Evolutionary conservation across 2,888 invertebrate species (phyloP), one percentile per base, ranked within the genome.

Genomic region (Electrophaes corylata): DNA sequence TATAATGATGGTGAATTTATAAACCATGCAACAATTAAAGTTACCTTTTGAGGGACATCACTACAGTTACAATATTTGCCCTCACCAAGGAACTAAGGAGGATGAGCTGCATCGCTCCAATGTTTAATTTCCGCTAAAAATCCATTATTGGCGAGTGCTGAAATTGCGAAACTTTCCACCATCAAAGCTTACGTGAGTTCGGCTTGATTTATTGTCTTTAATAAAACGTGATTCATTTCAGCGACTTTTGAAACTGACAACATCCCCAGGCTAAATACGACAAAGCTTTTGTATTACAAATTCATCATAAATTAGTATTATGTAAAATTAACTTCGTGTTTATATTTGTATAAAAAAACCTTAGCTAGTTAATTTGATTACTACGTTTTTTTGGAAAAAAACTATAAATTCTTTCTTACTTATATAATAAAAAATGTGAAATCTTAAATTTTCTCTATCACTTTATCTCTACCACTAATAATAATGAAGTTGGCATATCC

Each of bases 91-190:
- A 51, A 48, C 52, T 46, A 20, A 20, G 10, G 6, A 45, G 53
- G 44, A 40, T 41, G 49, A 54, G 46, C 47, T 60, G 55, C 47
- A 41, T 41, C 35, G 43, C 54, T 43, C 51, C 60, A 65, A 72
- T 73, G 73, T 78, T 72, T 77, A 79, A 83, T 84, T 82, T 82
- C 77, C 77, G 76, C 75, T 75, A 77, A 81, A 82, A 78, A 73
- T 76, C 76, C 76, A 75, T 81, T 83, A 79, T 77, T 80, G 73
- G 66, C 66, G 68, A 75, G 76, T 73, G 75, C 75, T 73, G 78
- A 82, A 68, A 82, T 83, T 81, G 75, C 76, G 63, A 80, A 85
- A 84, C 70, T 85, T 84, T 78, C 66, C 64, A 60, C 75, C 78
- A 76, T 83, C 76, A 75, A 75, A 75, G 69, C 69, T 67, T 66